Evolutionary conservation across 2,113 vertebrate genomes (phyloP).

Genomic region (Macquaria ambigua): DNA sequence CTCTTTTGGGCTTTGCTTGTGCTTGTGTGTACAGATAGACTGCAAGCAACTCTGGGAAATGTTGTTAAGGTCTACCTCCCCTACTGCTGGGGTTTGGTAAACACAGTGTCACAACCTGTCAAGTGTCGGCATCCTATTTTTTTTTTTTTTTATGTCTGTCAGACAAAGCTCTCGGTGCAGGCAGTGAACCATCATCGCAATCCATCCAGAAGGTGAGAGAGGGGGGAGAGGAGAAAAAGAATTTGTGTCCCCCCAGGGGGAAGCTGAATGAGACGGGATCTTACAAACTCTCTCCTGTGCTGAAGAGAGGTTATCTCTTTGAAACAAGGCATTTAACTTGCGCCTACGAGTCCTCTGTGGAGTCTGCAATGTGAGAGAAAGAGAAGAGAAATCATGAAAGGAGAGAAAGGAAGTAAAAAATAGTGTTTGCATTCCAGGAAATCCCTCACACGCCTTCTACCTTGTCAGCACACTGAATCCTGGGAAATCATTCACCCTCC

Average conservation of each 20-base stretch:
- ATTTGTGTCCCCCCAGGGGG: conserved; percentile 40
- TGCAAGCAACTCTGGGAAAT: conserved; percentile 26
- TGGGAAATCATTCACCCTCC: conserved; percentile 54
- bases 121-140: conserved; percentile 58
- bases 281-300: conserved; percentile 50
- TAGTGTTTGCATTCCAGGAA: conserved; percentile 61
- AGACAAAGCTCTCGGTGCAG: conserved; percentile 43
- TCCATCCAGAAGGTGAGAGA: conserved; percentile 54
- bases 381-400: conserved; percentile 33
- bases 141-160: conserved; percentile 40
- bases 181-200: conserved; percentile 49
- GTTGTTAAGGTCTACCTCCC: conserved; percentile 51
- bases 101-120: conserved; percentile 65
- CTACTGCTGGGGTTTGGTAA: conserved; percentile 60
- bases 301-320: conserved; percentile 70
- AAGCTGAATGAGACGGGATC: conserved; percentile 59
- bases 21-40: conserved; percentile 6
- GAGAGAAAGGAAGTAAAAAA: conserved; percentile 28
- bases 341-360: conserved; percentile 46
- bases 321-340: conserved; percentile 72
- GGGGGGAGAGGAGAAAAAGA: conserved; percentile 14
- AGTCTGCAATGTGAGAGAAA: conserved; percentile 30
- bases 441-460: conserved; percentile 43
- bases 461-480: conserved; percentile 59
- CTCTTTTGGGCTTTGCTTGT: conserved; percentile 1